These are phyloP conservation scores for Pampus argenteus DNA, from an alignment of 2,797 vertebrate genomes.

Conservation along the genomic window DNA sequence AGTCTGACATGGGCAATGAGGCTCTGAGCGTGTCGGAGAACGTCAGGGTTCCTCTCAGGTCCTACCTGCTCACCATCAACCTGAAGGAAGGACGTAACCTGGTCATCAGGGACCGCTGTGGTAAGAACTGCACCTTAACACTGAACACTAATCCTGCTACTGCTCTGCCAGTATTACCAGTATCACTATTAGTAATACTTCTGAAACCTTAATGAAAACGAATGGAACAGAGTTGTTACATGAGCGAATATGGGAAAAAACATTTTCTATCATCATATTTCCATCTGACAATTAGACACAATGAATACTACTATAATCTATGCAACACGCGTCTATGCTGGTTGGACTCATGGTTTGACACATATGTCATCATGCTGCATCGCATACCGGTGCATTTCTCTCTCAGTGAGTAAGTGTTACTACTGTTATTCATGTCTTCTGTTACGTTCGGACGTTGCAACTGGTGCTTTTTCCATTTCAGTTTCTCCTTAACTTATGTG, in stretches of 20 bases:
- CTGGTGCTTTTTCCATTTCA: background rate
- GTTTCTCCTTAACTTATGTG: too few species aligned
- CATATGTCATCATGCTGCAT: slow-evolving; percentile 1
- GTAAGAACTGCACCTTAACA: slow-evolving; percentile 77
- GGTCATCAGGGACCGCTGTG: slow-evolving; percentile 95
- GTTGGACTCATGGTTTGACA: too few species aligned
- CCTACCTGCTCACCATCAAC: slow-evolving; percentile 91
- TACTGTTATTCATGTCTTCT: background rate
- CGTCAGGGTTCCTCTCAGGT: slow-evolving; percentile 44
- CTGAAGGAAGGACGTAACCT: slow-evolving; percentile 93
- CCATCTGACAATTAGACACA: background rate
- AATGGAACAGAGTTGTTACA: background rate
- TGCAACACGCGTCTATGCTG: too few species aligned
- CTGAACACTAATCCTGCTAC: background rate
- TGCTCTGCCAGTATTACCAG: background rate
- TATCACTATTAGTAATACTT: background rate
- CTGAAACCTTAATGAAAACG: background rate
- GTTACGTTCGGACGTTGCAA: background rate
- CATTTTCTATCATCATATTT: background rate
- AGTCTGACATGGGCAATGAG: slow-evolving; percentile 75
- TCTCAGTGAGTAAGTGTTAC: slow-evolving; percentile 8
- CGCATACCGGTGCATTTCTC: background rate
- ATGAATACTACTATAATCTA: too few species aligned
- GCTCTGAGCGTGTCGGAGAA: background rate
- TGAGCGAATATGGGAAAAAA: background rate